phyloP scores from a whole-genome alignment of 2,888 invertebrate genomes.

The Hesperia comma region DNA sequence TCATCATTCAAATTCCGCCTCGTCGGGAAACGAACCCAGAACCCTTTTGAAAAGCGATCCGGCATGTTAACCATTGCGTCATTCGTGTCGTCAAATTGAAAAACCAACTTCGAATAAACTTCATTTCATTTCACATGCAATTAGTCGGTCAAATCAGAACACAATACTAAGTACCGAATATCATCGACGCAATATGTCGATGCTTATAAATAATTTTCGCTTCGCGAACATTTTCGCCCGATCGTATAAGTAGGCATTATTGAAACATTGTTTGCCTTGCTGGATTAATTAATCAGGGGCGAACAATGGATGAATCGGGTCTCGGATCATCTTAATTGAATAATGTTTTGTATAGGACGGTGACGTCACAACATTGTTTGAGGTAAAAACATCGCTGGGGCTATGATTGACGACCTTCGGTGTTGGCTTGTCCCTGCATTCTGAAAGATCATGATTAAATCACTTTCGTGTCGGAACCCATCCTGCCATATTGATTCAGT shows the following conservation, averaged over 20 bases:
- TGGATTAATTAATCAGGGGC: slow-evolving; percentile 30
- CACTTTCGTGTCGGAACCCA: background rate
- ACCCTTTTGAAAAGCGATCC: no score
- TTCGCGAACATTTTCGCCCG: slow-evolving; percentile 2
- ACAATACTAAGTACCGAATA: no score
- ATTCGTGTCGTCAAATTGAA: no score
- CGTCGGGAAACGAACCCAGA: no score
- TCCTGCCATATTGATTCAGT: no score
- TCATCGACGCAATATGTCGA: no score
- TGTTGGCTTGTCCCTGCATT: background rate
- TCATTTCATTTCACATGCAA: no score
- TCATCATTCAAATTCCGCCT: no score
- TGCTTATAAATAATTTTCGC: slow-evolving; percentile 6
- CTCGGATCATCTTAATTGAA: slow-evolving; percentile 32
- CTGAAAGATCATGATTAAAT: background rate
- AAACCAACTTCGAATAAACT: no score
- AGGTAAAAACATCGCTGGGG: slow-evolving; percentile 6
- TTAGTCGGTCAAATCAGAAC: no score
- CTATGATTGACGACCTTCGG: background rate
- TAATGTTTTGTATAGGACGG: slow-evolving; percentile 19
- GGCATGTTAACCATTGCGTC: no score
- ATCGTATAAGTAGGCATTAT: slow-evolving; percentile 27
- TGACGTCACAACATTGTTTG: slow-evolving; percentile 11
- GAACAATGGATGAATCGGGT: slow-evolving; percentile 30
- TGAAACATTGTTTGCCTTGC: slow-evolving; percentile 27